phyloP scores from a whole-genome alignment of 2,888 invertebrate genomes.

The Drosophila niveifrons region DNA sequence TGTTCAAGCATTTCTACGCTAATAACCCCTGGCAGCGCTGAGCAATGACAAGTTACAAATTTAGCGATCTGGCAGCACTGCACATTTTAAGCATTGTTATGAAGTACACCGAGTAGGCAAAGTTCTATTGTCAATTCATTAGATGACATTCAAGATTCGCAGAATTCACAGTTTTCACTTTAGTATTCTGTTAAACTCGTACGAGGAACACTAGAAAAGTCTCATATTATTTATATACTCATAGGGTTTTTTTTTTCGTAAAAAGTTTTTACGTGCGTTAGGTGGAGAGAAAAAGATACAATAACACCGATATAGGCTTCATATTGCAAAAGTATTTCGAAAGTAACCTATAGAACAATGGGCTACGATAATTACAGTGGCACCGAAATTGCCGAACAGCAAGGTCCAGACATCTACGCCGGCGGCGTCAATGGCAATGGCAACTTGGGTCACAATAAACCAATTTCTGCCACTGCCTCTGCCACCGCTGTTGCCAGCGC shows the following conservation, averaged over 20 bases:
- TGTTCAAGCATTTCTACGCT: neutral
- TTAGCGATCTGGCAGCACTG: slow-evolving; percentile 16
- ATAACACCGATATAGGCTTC: slow-evolving; percentile 34
- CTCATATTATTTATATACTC: slow-evolving; percentile 36
- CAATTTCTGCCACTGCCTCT: slow-evolving; percentile 27
- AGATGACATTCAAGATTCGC: slow-evolving; percentile 1
- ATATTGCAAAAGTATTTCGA: slow-evolving; percentile 30
- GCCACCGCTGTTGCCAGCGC: slow-evolving; percentile 4
- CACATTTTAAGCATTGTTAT: neutral
- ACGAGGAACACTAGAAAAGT: slow-evolving; percentile 44
- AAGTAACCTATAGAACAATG: slow-evolving; percentile 46
- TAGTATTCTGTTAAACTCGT: slow-evolving; percentile 42
- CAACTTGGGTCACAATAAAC: slow-evolving; percentile 25
- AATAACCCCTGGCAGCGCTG: slow-evolving; percentile 10
- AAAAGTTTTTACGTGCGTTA: slow-evolving; percentile 3
- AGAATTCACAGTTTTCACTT: neutral
- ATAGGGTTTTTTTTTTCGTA: slow-evolving; percentile 33
- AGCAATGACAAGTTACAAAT: neutral
- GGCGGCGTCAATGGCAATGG: neutral
- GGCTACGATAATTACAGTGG: slow-evolving; percentile 61
- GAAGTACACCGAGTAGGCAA: slow-evolving; percentile 29
- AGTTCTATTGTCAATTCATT: slow-evolving; percentile 6
- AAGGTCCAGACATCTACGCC: slow-evolving; percentile 26
- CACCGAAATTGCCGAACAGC: slow-evolving; percentile 31
- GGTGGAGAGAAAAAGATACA: neutral